Evolutionary conservation across 1,140 invertebrate species (phyloP).

Genomic region (Lepidurus arcticus): DNA sequence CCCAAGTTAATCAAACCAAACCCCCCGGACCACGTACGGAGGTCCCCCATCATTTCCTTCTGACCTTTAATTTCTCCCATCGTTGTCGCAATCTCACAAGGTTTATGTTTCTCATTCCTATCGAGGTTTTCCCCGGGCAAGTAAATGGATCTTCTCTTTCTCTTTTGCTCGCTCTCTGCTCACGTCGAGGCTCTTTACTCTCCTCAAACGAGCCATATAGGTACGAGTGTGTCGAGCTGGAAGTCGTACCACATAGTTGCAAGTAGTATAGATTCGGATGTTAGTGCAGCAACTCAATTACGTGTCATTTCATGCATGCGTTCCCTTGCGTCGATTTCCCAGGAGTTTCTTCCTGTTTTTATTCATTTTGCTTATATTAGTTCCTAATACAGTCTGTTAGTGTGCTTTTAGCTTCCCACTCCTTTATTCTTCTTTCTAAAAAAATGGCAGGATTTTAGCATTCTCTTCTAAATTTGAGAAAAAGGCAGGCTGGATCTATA

Average conservation of each 20-base stretch:
- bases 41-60: conserved; percentile 1
- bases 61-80: neutral
- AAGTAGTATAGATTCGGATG: neutral
- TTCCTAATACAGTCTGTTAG: neutral
- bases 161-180: neutral
- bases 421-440: neutral
- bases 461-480: neutral
- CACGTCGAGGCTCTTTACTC: neutral
- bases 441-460: neutral
- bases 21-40: too few species aligned
- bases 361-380: neutral
- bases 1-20: too few species aligned
- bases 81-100: conserved; percentile 13
- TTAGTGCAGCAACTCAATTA: conserved; percentile 11
- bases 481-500: too few species aligned
- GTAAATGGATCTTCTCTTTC: neutral
- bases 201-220: neutral
- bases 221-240: neutral
- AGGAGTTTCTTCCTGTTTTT: neutral
- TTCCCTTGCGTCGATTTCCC: conserved; percentile 5
- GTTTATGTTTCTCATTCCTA: neutral
- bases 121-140: neutral
- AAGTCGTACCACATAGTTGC: neutral
- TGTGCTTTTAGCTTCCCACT: neutral
- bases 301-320: conserved; percentile 15